phyloP scores from a whole-genome alignment of 2,113 vertebrate species.

The Spea bombifrons region DNA sequence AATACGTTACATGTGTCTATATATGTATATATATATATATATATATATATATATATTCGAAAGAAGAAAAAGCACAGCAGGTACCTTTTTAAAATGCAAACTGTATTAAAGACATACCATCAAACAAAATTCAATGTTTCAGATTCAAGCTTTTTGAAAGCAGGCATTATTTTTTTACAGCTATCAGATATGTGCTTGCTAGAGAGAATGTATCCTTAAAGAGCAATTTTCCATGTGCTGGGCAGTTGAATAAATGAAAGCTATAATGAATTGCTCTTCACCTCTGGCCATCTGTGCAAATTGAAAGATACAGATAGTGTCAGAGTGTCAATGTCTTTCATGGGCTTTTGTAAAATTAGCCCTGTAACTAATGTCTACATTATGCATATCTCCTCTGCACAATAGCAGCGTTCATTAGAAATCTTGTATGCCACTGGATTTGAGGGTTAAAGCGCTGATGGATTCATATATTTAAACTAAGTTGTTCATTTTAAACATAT shows the following conservation, averaged over 20 bases:
- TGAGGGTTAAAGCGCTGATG: background rate
- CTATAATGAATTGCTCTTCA: slow-evolving; percentile 16
- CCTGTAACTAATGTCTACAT: slow-evolving; percentile 6
- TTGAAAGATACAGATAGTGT: slow-evolving; percentile 17
- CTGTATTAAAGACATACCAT: no score
- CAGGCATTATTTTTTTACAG: background rate
- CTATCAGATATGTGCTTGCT: background rate
- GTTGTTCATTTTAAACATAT: background rate
- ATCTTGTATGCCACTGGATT: background rate
- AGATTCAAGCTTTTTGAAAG: no score
- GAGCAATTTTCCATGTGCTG: background rate
- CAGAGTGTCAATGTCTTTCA: slow-evolving; percentile 8
- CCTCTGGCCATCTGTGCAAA: slow-evolving; percentile 17
- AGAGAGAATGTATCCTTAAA: background rate
- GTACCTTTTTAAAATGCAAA: no score
- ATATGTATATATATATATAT: no score
- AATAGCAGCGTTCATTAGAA: slow-evolving; percentile 3
- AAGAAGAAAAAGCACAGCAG: no score
- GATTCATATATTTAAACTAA: background rate
- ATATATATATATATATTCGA: no score
- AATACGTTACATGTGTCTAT: no score
- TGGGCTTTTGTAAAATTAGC: background rate
- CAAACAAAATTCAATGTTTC: no score
- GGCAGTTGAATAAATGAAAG: slow-evolving; percentile 2
- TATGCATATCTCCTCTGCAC: background rate